Evolutionary conservation across 2,113 vertebrate genomes (phyloP).

Genomic region (Amphiprion ocellaris): DNA sequence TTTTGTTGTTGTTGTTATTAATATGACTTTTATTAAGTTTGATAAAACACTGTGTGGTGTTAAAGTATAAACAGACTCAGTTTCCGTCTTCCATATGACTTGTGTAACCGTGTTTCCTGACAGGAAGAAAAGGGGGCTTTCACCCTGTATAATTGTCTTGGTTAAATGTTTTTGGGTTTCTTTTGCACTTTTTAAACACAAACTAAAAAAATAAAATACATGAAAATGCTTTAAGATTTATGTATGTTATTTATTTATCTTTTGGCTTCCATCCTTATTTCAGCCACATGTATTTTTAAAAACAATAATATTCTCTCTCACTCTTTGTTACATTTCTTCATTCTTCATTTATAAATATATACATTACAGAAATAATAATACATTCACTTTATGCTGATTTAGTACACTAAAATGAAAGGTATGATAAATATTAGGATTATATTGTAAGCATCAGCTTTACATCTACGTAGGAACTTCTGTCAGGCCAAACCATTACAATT

Average conservation of each 20-base stretch:
- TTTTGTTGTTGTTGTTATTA: too few species aligned
- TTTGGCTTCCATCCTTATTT: not conserved
- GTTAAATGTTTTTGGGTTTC: not conserved
- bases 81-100: not conserved
- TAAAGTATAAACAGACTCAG: not conserved
- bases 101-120: not conserved
- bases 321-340: too few species aligned
- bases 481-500: too few species aligned
- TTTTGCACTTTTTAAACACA: constrained; percentile 51
- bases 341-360: too few species aligned
- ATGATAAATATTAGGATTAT: too few species aligned
- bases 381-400: too few species aligned
- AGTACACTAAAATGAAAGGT: too few species aligned
- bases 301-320: too few species aligned
- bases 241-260: not conserved
- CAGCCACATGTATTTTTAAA: too few species aligned
- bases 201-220: constrained; percentile 46
- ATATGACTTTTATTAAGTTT: not conserved
- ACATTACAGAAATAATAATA: too few species aligned
- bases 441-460: too few species aligned
- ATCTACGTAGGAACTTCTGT: too few species aligned
- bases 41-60: constrained; percentile 32
- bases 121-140: not conserved
- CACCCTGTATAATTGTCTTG: not conserved
- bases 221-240: constrained; percentile 12